phyloP scores from a whole-genome alignment of 2,888 invertebrate species.

The Nomada ruficornis region DNA sequence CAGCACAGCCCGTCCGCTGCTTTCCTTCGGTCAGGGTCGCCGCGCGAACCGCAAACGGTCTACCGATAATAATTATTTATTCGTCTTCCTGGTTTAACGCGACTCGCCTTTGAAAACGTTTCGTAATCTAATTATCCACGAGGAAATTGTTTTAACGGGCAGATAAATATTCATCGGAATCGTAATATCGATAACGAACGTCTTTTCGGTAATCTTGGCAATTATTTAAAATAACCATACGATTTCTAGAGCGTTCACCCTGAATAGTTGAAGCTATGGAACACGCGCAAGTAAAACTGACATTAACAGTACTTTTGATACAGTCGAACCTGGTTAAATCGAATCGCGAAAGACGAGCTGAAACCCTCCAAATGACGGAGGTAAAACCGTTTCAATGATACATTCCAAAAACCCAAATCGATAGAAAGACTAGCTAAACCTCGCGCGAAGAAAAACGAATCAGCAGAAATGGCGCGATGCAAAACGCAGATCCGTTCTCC shows the following conservation, averaged over 20 bases:
- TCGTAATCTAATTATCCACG: background rate
- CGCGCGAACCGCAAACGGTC: background rate
- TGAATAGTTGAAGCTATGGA: too few species aligned
- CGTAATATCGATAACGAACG: too few species aligned
- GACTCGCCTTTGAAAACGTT: background rate
- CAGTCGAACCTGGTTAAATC: too few species aligned
- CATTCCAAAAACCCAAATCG: constrained; percentile 2
- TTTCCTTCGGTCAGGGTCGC: constrained; percentile 44
- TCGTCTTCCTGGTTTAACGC: background rate
- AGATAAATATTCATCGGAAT: too few species aligned
- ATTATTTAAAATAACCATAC: background rate
- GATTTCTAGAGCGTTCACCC: too few species aligned
- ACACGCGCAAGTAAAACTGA: too few species aligned
- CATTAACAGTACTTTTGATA: too few species aligned
- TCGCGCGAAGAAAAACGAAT: constrained; percentile 17
- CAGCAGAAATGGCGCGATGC: background rate
- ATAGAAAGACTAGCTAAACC: background rate
- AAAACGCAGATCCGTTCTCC: constrained; percentile 26
- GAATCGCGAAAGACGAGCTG: too few species aligned
- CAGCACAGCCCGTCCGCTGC: constrained; percentile 5
- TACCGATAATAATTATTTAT: constrained; percentile 23
- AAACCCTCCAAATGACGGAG: too few species aligned
- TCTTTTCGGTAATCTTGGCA: background rate
- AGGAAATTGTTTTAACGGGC: background rate
- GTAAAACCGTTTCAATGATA: too few species aligned